Base-by-base conservation (phyloP, 2,888 invertebrate species). In the Tetheella fluctuosa region DNA sequence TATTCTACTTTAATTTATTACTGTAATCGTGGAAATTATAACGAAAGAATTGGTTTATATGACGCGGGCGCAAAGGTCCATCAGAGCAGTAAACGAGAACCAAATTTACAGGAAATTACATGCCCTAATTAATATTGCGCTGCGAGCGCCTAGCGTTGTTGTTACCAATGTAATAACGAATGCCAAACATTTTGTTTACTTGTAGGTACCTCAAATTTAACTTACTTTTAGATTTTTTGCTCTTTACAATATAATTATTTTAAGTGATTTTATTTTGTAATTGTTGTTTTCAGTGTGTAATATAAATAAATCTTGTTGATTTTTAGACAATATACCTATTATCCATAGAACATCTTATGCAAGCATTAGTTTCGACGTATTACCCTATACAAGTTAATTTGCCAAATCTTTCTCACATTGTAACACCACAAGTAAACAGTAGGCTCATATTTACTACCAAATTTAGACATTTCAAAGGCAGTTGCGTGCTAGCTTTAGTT, bases 121-220 rank as follows among this genome's bases (percentile, higher is more conserved):
- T 76, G 78, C 73, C 69, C 80, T 78, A 83, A 81, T 83, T 80
- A 82, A 76, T 74, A 74, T 73, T 69, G 68, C 69, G 67, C 63
- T 34, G 34, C 13, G 68, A 67, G 55, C 56, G 48, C 63, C 64
- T 64, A 62, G 58, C 52, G 48, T 55, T 66, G 55, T 61, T 60
- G 56, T 60, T 59, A 63, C 54, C 64, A 59, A 62, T 62, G 61
- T 60, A 69, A 66, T 71, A 71, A 74, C 67, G 68, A 71, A 65
- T 61, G 34, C 61, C 61, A 60, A 53, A n/a, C 60, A 67, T 68
- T 70, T 73, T 75, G 68, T 70, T 73, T 67, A 68, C 68, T 70
- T 63, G 61, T 58, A 54, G n/a, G n/a, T n/a, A n/a, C n/a, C n/a
- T n/a, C n/a, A n/a, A n/a, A n/a, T n/a, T n/a, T n/a, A n/a, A n/a